Base-by-base conservation (phyloP, 2,113 vertebrate genomes). In the Beaufortia kweichowensis region DNA sequence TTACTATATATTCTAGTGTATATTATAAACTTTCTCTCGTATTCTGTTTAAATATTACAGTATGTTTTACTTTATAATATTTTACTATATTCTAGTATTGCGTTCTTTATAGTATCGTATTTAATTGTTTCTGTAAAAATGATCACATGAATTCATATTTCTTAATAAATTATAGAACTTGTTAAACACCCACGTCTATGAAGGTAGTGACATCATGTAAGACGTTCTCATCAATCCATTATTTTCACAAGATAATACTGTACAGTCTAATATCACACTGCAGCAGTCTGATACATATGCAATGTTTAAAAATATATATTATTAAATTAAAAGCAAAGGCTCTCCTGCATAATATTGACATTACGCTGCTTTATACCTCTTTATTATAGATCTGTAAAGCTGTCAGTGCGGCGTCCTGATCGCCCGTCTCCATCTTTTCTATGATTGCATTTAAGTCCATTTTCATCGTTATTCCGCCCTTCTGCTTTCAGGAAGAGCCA, bases 371-470 rank as follows among this genome's bases (percentile, higher is more conserved):
- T 41, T 60, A 0, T 90, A 93, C 92, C 92, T 92, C 81, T 69
- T 80, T 80, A 86, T 95, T 98, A 89, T 92, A 95, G 43, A 84
- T 77, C 87, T 91, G 93, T 55, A 98, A 86, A 57, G 94, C 94
- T 60, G 80, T 84, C 79, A 95, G 69, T 19, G 91, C 90, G 0
- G 80, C 66, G 59, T 95, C 93, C 67, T 97, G 94, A 21, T 94
- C 89, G 12, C 93, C 94, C 0, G 88, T 90, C 87, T 95, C 94
- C 89, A 97, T 84, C 0, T 92, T 91, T 77, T 93, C 91, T 12
- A 95, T 91, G 24, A 94, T 89, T 1, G 50, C 82, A 83, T 87
- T 82, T 76, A 96, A 86, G 78, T 97, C 94, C 95, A 96, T 96
- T 17, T 86, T 87, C 71, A 35, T 84, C 17, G n/a, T 62, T 75